Evolutionary conservation across 2,888 invertebrate genomes (phyloP).

Genomic region (Melikaiella ostensackeni): DNA sequence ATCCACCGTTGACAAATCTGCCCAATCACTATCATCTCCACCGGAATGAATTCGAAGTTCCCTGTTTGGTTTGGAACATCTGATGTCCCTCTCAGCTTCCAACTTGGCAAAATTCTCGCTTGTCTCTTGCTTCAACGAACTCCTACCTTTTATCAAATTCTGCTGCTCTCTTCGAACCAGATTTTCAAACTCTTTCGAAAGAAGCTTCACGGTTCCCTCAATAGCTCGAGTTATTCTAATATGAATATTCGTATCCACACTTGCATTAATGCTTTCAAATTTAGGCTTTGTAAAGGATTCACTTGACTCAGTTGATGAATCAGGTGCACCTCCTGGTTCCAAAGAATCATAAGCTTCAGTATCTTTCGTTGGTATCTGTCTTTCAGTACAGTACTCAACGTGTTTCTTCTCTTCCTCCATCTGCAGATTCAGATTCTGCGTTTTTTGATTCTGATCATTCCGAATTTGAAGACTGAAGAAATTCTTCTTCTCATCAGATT

Average conservation of each 20-base stretch:
- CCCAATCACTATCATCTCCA: conserved; percentile 80
- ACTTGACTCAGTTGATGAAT: conserved; percentile 41
- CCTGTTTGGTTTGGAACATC: conserved; percentile 59
- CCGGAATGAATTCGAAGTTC: conserved; percentile 81
- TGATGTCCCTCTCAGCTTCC: conserved; percentile 67
- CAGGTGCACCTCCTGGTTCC: conserved; percentile 57
- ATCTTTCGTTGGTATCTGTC: conserved; percentile 68
- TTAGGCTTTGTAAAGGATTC: neutral
- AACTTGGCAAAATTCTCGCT: conserved; percentile 66
- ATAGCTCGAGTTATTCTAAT: conserved; percentile 70
- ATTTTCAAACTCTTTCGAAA: conserved; percentile 73
- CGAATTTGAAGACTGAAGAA: conserved; percentile 58
- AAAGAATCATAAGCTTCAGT: conserved; percentile 69
- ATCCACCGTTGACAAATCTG: conserved; percentile 68
- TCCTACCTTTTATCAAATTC: conserved; percentile 52
- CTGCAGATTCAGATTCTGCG: conserved; percentile 35
- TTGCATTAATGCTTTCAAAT: neutral
- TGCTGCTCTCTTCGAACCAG: conserved; percentile 67
- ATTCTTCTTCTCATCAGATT: conserved; percentile 51
- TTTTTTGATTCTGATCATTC: conserved; percentile 23
- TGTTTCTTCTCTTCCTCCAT: conserved; percentile 30
- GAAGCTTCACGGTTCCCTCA: conserved; percentile 71
- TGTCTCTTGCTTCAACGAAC: conserved; percentile 47
- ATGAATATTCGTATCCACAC: conserved; percentile 59
- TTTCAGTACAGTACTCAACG: conserved; percentile 56